Conservation (phyloP, 2,888 invertebrate species). For the Sturmia bella region DNA sequence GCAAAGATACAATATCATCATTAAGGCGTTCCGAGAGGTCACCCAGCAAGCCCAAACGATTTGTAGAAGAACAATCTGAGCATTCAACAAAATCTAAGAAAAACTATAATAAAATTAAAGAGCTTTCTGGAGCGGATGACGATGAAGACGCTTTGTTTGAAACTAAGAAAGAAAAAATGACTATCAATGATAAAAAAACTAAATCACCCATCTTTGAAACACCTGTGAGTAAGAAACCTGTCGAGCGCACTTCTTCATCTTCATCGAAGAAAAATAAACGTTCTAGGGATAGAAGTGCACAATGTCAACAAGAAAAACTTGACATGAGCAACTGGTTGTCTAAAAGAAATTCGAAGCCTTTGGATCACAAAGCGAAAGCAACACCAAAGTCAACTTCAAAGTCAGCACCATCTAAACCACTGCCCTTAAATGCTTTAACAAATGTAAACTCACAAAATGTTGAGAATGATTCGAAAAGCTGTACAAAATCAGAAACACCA, state of each 20-base stretch:
- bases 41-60: slow-evolving; percentile 61
- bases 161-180: slow-evolving; percentile 23
- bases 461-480: neutral
- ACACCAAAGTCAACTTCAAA: slow-evolving; percentile 8
- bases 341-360: slow-evolving; percentile 44
- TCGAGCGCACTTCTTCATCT: slow-evolving; percentile 33
- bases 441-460: slow-evolving; percentile 15
- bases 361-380: neutral
- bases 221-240: slow-evolving; percentile 32
- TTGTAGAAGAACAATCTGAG: slow-evolving; percentile 26
- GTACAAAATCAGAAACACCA: neutral
- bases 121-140: slow-evolving; percentile 64
- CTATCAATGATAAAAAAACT: neutral
- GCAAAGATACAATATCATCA: neutral
- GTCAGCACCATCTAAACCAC: slow-evolving; percentile 20
- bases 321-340: slow-evolving; percentile 59
- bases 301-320: slow-evolving; percentile 61
- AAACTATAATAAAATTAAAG: slow-evolving; percentile 21
- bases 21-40: slow-evolving; percentile 62
- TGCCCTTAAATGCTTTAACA: slow-evolving; percentile 10
- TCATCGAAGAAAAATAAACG: slow-evolving; percentile 61
- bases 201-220: slow-evolving; percentile 36
- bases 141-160: slow-evolving; percentile 37
- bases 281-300: slow-evolving; percentile 38
- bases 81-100: slow-evolving; percentile 4